phyloP scores from a whole-genome alignment of 2,113 vertebrate species.

The Lathamus discolor region DNA sequence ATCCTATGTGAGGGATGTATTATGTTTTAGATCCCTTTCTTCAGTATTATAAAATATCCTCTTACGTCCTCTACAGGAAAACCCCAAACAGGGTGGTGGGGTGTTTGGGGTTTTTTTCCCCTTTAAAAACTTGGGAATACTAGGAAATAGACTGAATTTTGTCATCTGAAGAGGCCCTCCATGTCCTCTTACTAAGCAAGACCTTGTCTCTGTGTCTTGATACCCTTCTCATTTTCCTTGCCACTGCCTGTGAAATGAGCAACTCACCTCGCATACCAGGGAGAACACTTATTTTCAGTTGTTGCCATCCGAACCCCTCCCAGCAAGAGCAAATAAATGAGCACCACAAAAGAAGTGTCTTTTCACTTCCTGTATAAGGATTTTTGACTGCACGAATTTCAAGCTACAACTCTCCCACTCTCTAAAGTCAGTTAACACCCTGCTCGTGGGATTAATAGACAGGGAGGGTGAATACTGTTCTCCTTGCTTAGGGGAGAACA shows the following conservation, averaged over 20 bases:
- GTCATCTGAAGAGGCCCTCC: not conserved
- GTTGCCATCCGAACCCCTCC: not conserved
- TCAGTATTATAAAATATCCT: not conserved
- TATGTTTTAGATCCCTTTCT: not conserved
- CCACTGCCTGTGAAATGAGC: not conserved
- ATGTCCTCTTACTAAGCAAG: not conserved
- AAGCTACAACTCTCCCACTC: not conserved
- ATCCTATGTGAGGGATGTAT: not conserved
- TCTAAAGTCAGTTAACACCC: not conserved
- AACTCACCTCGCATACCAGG: not conserved
- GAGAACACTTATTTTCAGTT: not conserved
- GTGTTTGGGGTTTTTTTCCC: accelerated
- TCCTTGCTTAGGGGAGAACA: not conserved
- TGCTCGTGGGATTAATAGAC: not conserved
- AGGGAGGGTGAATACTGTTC: not conserved
- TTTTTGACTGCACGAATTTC: not conserved
- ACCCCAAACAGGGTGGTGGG: not conserved
- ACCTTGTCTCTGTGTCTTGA: not conserved
- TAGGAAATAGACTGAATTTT: not conserved
- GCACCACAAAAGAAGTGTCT: not conserved
- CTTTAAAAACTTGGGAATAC: not conserved
- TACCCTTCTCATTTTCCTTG: not conserved
- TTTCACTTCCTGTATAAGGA: not conserved
- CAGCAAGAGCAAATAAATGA: not conserved
- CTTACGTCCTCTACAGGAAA: not conserved